Conservation (phyloP, 2,113 vertebrate genomes). For the Sorex araneus region DNA sequence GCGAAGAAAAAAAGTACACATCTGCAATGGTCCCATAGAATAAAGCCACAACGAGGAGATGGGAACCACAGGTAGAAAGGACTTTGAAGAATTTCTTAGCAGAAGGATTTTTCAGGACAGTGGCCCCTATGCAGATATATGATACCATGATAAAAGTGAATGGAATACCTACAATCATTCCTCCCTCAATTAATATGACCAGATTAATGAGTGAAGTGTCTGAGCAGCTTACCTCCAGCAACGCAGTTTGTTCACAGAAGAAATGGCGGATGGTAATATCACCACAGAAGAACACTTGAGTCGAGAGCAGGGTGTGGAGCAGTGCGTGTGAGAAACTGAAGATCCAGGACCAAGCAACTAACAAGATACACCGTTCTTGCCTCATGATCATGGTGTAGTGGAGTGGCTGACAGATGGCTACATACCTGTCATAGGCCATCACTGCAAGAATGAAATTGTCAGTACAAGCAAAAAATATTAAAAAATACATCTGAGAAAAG, state of each 20-base stretch:
- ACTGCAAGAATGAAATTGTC: slow-evolving; percentile 74
- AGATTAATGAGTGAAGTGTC: slow-evolving; percentile 67
- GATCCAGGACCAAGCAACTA: slow-evolving; percentile 69
- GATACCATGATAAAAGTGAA: slow-evolving; percentile 59
- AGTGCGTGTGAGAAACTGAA: slow-evolving; percentile 59
- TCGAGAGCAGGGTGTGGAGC: slow-evolving; percentile 71
- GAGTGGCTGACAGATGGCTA: slow-evolving; percentile 74
- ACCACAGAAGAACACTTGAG: slow-evolving; percentile 64
- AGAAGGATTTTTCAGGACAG: slow-evolving; percentile 43
- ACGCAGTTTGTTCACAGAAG: slow-evolving; percentile 72
- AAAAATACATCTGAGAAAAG: slow-evolving; percentile 74
- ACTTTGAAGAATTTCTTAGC: slow-evolving; percentile 65
- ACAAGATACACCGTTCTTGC: slow-evolving; percentile 4
- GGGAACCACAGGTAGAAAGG: slow-evolving; percentile 80
- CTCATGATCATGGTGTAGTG: slow-evolving; percentile 69
- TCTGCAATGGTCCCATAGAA: slow-evolving; percentile 75
- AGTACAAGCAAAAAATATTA: slow-evolving; percentile 65
- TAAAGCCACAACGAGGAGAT: slow-evolving; percentile 74
- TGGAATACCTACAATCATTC: not conserved
- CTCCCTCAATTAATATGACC: slow-evolving; percentile 53
- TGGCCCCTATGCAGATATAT: slow-evolving; percentile 13
- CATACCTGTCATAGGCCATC: slow-evolving; percentile 79
- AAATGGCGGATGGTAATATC: slow-evolving; percentile 65
- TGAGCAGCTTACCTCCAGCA: slow-evolving; percentile 76
- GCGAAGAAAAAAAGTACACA: slow-evolving; percentile 74